Evolutionary conservation across 2,888 invertebrate genomes (phyloP).

Genomic region (Elmis aenea): DNA sequence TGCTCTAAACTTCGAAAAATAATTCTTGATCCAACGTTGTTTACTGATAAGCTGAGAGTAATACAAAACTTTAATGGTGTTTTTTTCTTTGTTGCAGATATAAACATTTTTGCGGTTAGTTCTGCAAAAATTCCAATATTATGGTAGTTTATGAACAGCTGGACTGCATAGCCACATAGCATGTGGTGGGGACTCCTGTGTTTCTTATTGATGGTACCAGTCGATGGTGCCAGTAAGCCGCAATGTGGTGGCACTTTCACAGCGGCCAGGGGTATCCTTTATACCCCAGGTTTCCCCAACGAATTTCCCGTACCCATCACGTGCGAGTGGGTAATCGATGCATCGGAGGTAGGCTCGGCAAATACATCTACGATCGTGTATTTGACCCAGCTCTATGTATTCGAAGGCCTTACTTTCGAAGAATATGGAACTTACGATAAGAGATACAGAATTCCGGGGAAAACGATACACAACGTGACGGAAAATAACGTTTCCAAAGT

Average conservation of each 20-base stretch:
- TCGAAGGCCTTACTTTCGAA: constrained; percentile 70
- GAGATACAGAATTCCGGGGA: constrained; percentile 14
- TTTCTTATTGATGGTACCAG: neutral
- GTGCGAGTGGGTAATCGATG: constrained; percentile 85
- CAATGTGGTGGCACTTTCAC: constrained; percentile 64
- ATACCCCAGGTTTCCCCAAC: constrained; percentile 80
- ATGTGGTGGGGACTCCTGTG: neutral
- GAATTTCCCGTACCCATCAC: constrained; percentile 73
- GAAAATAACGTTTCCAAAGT: constrained; percentile 65
- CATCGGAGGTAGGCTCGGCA: constrained; percentile 44
- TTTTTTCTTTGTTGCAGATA: no score
- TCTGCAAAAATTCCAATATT: no score
- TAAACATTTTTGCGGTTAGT: no score
- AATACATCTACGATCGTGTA: constrained; percentile 78
- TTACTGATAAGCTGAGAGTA: no score
- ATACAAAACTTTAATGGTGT: no score
- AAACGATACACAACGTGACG: constrained; percentile 60
- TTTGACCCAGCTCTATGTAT: constrained; percentile 82
- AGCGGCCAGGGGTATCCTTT: constrained; percentile 64
- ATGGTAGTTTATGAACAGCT: no score
- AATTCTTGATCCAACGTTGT: no score
- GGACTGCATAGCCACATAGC: neutral
- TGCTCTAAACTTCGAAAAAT: no score
- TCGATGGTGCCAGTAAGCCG: constrained; percentile 25
- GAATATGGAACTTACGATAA: constrained; percentile 69